Conservation (phyloP, 2,113 vertebrate genomes). For the Hiodon tergisus region DNA sequence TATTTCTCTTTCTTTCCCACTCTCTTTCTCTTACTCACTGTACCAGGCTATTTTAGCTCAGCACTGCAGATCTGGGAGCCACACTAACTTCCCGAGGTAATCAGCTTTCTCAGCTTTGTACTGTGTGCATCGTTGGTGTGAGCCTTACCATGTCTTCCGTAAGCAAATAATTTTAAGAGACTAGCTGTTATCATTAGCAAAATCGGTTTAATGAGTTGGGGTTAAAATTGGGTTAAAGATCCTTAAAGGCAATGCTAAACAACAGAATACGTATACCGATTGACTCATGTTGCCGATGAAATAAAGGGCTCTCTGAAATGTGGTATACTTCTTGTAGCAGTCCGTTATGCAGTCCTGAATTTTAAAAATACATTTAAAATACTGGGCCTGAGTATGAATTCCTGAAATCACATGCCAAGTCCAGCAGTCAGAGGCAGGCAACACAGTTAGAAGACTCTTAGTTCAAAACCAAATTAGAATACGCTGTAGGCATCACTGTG, state of each 20-base stretch:
- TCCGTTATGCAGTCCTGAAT: too few species aligned
- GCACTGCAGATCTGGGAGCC: slow-evolving; percentile 31
- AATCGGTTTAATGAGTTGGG: too few species aligned
- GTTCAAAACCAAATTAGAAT: background rate
- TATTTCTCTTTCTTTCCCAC: slow-evolving; percentile 18
- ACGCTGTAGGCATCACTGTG: too few species aligned
- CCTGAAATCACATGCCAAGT: background rate
- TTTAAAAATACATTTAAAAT: too few species aligned
- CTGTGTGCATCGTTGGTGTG: background rate
- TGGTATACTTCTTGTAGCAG: too few species aligned
- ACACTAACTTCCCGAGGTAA: slow-evolving; percentile 51
- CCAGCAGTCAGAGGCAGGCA: background rate
- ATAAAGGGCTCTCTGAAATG: too few species aligned
- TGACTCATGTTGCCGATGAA: too few species aligned
- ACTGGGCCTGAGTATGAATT: background rate
- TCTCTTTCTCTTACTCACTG: slow-evolving; percentile 30
- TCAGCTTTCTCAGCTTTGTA: slow-evolving; percentile 22
- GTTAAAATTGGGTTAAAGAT: too few species aligned
- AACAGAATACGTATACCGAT: too few species aligned
- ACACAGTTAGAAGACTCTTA: background rate
- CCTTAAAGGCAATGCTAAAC: too few species aligned
- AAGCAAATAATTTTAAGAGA: background rate
- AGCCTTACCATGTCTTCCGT: background rate
- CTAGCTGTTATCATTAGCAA: background rate
- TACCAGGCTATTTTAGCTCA: slow-evolving; percentile 45